These are phyloP conservation scores for Lipotes vexillifer DNA, from an alignment of 2,113 vertebrate genomes.

Conservation along the genomic window DNA sequence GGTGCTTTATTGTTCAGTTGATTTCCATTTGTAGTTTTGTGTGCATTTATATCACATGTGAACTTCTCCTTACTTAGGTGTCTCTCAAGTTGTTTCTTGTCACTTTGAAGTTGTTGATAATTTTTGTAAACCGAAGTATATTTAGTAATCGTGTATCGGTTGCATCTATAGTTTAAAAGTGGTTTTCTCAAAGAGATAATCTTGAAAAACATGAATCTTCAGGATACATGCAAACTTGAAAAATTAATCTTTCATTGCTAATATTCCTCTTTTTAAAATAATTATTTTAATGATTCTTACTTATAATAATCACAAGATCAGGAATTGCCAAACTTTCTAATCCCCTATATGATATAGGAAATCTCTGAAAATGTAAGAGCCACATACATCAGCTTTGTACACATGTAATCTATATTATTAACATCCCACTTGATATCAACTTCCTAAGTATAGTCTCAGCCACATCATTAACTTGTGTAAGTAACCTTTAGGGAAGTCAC, in stretches of 20 bases:
- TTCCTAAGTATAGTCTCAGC: background rate
- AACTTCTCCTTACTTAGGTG: background rate
- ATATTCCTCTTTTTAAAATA: slow-evolving; percentile 15
- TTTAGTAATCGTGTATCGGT: background rate
- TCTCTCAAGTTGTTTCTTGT: background rate
- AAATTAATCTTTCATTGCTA: background rate
- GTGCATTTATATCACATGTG: background rate
- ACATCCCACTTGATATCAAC: background rate
- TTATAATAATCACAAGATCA: background rate
- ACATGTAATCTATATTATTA: background rate
- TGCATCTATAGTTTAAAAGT: slow-evolving; percentile 1
- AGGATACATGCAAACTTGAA: background rate
- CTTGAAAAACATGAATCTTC: slow-evolving; percentile 14
- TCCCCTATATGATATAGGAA: background rate
- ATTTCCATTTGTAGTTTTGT: background rate
- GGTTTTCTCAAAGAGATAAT: background rate
- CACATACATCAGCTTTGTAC: background rate
- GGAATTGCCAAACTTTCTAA: background rate
- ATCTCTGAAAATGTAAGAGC: background rate
- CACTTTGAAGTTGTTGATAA: background rate
- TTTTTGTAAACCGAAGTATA: slow-evolving; percentile 9
- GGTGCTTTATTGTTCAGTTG: background rate
- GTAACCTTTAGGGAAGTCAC: background rate
- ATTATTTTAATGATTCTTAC: background rate
- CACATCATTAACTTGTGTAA: background rate